Base-by-base conservation (phyloP, 23 tunicate genomes). In the Corella eumyota region DNA sequence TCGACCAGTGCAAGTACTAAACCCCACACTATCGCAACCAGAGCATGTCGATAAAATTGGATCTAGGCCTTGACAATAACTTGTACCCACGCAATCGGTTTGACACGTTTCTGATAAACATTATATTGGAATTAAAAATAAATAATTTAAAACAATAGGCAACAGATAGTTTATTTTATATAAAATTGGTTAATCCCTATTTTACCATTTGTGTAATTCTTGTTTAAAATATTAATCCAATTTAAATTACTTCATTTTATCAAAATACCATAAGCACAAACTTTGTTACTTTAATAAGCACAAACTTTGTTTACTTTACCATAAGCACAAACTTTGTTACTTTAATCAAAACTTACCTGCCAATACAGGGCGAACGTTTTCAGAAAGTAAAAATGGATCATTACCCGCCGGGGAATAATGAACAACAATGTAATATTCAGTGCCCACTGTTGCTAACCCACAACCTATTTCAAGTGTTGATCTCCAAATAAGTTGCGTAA, bases 21-120 rank as follows among this genome's bases (percentile, higher is more conserved):
- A 59, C 13, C 40, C 40, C 9, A 9, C 40, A 7, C 13, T 24
- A 15, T 11, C 48, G 40, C 64, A 59, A 7, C 20, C 40, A 6
- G 15, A 9, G 20, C 64, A 59, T 9, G 64, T 59, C 20, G 64
- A 59, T 13, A 25, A 6, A 9, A 9, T 20, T 25, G 64, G 64
- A 30, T 30, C 40, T 13, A 59, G 40, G 6, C 64, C 64, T 7
- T 25, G 64, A 20, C 64, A 59, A 30, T 59, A 25, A 30, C 64
- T 59, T 13, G 64, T 25, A 9, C 13, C 20, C 20, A 15, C 40
- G 29, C 64, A 59, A 13, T 20, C 20, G 13, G 40, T 30, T 59
- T 59, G 44, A 30, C 64, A 59, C 9, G 64, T 25, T 25, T 59
- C 64, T 59, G 40, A 40, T 9, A 9, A 30, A 53, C n/a, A n/a